Conservation (phyloP, 1,140 invertebrate genomes). For the Drosophila nigromelanica region DNA sequence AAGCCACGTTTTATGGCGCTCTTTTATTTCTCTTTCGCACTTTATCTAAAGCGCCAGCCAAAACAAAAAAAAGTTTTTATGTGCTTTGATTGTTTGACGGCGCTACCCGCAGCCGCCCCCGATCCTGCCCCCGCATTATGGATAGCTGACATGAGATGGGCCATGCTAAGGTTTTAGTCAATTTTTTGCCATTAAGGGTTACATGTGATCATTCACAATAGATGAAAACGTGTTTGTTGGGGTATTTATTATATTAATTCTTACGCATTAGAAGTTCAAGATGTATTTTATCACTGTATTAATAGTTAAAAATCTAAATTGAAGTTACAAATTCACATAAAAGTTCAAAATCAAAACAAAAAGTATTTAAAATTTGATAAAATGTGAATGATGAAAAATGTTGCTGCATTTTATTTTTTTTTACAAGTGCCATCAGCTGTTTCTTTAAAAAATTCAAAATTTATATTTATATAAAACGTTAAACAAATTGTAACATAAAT, state of each 20-base stretch:
- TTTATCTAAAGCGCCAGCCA: slow-evolving; percentile 26
- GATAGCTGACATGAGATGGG: slow-evolving; percentile 8
- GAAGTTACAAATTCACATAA: too few relatives aligned
- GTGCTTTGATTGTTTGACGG: slow-evolving; percentile 9
- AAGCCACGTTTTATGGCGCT: slow-evolving; percentile 56
- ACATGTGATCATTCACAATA: not conserved
- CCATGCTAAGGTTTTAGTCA: slow-evolving; percentile 17
- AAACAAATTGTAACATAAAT: too few relatives aligned
- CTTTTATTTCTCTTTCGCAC: slow-evolving; percentile 17
- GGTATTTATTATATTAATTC: not conserved
- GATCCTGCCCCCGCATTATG: not conserved
- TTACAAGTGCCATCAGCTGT: too few relatives aligned
- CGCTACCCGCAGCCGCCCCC: not conserved
- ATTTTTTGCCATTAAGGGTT: slow-evolving; percentile 19
- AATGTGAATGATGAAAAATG: too few relatives aligned
- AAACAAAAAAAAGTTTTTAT: slow-evolving; percentile 11
- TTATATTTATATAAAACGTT: too few relatives aligned
- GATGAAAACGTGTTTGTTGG: not conserved
- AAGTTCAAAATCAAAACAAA: too few relatives aligned
- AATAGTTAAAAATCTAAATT: too few relatives aligned
- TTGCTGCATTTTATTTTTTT: too few relatives aligned
- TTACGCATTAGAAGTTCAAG: too few relatives aligned
- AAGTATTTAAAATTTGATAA: too few relatives aligned
- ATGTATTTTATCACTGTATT: too few relatives aligned
- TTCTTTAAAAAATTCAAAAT: too few relatives aligned